Conservation (phyloP, 1,140 invertebrate species). For the Tetragonula clypearis region DNA sequence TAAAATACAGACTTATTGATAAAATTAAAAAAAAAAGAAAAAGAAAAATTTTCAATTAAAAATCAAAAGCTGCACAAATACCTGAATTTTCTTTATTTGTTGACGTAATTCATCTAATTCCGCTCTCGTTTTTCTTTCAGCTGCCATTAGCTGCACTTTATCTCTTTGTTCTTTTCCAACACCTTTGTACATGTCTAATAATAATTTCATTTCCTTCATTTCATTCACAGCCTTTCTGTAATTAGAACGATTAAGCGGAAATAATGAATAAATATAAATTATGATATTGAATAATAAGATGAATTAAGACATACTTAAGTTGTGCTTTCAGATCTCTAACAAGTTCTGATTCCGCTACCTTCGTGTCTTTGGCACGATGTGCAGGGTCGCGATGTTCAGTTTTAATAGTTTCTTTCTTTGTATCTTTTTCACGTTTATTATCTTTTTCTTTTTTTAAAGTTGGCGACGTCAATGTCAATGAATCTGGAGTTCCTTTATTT, state of each 20-base stretch:
- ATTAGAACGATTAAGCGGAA: conserved; percentile 28
- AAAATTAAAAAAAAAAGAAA: not conserved
- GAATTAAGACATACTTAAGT: conserved; percentile 87
- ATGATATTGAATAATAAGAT: not conserved
- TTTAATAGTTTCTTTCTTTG: conserved; percentile 85
- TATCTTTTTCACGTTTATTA: conserved; percentile 84
- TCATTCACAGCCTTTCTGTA: conserved; percentile 95
- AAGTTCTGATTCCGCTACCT: conserved; percentile 84
- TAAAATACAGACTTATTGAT: not conserved
- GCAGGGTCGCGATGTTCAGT: conserved; percentile 82
- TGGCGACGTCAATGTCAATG: conserved; percentile 79
- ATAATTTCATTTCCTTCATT: conserved; percentile 95
- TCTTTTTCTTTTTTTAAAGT: conserved; percentile 84
- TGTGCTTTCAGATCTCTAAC: conserved; percentile 95
- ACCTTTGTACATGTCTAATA: conserved; percentile 98
- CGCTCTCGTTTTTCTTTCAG: conserved; percentile 93
- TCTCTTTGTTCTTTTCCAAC: conserved; percentile 97
- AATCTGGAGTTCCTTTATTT: conserved; percentile 78
- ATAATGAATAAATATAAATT: not conserved
- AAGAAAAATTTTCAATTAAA: not conserved
- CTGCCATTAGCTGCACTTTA: conserved; percentile 97
- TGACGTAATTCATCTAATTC: conserved; percentile 95
- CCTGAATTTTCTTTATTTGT: conserved; percentile 92
- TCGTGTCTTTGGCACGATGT: conserved; percentile 84
- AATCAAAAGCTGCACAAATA: conserved; percentile 59